Evolutionary conservation across 1,140 invertebrate species (phyloP).

Genomic region (Drosophila pachea): DNA sequence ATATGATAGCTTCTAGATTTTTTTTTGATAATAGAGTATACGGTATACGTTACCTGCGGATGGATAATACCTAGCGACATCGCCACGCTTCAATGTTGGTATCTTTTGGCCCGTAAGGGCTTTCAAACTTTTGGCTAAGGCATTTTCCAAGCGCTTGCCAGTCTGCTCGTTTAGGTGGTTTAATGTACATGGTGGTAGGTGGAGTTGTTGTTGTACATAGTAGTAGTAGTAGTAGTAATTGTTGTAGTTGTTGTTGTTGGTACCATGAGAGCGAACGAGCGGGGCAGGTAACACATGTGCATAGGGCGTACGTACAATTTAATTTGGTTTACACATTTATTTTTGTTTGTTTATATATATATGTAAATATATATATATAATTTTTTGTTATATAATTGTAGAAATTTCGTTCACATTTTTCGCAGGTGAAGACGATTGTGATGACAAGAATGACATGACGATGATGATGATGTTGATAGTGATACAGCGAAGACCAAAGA

Average conservation of each 20-base stretch:
- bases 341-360: neutral
- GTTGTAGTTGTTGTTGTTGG: slow-evolving; percentile 71
- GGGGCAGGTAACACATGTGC: slow-evolving; percentile 65
- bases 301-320: slow-evolving; percentile 51
- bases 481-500: slow-evolving; percentile 31
- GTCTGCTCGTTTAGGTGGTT: slow-evolving; percentile 74
- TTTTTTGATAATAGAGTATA: slow-evolving; percentile 31
- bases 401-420: slow-evolving; percentile 46
- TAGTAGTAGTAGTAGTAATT: slow-evolving; percentile 8
- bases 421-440: slow-evolving; percentile 20
- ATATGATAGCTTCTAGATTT: slow-evolving; percentile 27
- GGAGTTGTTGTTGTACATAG: slow-evolving; percentile 57
- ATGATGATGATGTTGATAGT: slow-evolving; percentile 22
- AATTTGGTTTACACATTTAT: slow-evolving; percentile 51
- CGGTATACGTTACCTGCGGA: slow-evolving; percentile 84
- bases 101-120: slow-evolving; percentile 85
- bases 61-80: slow-evolving; percentile 88
- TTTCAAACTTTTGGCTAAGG: slow-evolving; percentile 84
- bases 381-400: slow-evolving; percentile 28
- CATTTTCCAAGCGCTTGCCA: slow-evolving; percentile 82
- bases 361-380: too few relatives aligned
- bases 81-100: slow-evolving; percentile 86
- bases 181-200: slow-evolving; percentile 30
- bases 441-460: slow-evolving; percentile 14
- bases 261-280: slow-evolving; percentile 50